Evolutionary conservation across 2,797 vertebrate species (phyloP).

Genomic region (Liasis olivaceus): DNA sequence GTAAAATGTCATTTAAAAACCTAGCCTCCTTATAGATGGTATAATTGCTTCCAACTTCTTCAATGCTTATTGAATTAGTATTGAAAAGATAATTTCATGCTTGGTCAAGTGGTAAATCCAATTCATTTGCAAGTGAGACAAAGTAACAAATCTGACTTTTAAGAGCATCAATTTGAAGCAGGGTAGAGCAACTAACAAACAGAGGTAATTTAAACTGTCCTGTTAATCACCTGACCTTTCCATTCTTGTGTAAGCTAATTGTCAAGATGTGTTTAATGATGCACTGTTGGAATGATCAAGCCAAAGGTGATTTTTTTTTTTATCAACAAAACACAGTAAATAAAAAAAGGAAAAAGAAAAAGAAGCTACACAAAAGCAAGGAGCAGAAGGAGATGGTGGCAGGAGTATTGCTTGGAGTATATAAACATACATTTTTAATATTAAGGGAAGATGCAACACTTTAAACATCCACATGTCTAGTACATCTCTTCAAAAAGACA

Average conservation of each 20-base stretch:
- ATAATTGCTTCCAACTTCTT: slow-evolving; percentile 66
- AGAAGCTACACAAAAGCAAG: not conserved
- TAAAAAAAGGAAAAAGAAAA: not conserved
- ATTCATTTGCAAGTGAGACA: slow-evolving; percentile 64
- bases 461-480: not conserved
- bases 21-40: slow-evolving; percentile 44
- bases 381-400: not conserved
- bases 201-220: slow-evolving; percentile 13
- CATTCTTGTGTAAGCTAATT: not conserved
- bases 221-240: slow-evolving; percentile 16
- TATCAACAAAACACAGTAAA: not conserved
- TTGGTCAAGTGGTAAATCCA: slow-evolving; percentile 71
- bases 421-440: not conserved
- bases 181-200: slow-evolving; percentile 15
- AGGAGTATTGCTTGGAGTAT: not conserved
- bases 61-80: slow-evolving; percentile 70
- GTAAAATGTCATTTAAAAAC: slow-evolving; percentile 37
- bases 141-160: slow-evolving; percentile 61
- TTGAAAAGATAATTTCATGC: slow-evolving; percentile 75
- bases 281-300: not conserved
- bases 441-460: not conserved
- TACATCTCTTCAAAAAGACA: not conserved
- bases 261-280: not conserved
- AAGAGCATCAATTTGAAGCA: slow-evolving; percentile 43
- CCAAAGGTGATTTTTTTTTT: not conserved